Evolutionary conservation across 2,888 invertebrate species (phyloP).

Genomic region (Drosophila parthenogenetica): DNA sequence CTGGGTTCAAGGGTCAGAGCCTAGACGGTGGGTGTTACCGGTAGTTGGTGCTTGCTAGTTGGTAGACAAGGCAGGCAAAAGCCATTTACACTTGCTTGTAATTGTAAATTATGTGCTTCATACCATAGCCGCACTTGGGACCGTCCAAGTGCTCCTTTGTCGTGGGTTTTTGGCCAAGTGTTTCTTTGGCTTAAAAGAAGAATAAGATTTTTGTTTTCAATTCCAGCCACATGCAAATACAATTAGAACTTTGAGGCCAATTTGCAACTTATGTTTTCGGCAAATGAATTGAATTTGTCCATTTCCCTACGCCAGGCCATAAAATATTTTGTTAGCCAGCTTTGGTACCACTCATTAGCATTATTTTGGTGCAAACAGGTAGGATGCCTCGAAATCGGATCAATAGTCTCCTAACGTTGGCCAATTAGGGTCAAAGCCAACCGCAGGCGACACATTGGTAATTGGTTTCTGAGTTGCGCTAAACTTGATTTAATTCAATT

Average conservation of each 20-base stretch:
- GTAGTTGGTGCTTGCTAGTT: neutral
- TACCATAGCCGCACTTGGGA: slow-evolving; percentile 7
- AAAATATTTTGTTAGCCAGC: slow-evolving; percentile 12
- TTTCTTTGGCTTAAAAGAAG: neutral
- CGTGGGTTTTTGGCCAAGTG: slow-evolving; percentile 9
- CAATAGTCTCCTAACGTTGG: slow-evolving; percentile 32
- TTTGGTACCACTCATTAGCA: slow-evolving; percentile 6
- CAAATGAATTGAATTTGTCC: slow-evolving; percentile 45
- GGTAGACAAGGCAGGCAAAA: slow-evolving; percentile 26
- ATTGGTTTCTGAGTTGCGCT: slow-evolving; percentile 70
- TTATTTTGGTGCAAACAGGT: slow-evolving; percentile 16
- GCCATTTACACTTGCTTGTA: slow-evolving; percentile 70
- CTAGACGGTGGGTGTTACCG: neutral
- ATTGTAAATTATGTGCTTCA: slow-evolving; percentile 70
- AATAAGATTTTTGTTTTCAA: neutral
- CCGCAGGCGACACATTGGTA: slow-evolving; percentile 69
- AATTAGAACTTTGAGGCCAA: slow-evolving; percentile 52
- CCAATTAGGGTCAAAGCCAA: slow-evolving; percentile 76
- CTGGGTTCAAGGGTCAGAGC: slow-evolving; percentile 8
- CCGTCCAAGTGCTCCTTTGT: neutral
- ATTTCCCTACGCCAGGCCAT: slow-evolving; percentile 40
- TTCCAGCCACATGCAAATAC: slow-evolving; percentile 70
- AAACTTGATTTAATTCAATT: slow-evolving; percentile 68
- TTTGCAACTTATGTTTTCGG: slow-evolving; percentile 16
- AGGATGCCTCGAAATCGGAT: neutral